phyloP scores from a whole-genome alignment of 2,888 invertebrate genomes.

The Zonitis immaculata region DNA sequence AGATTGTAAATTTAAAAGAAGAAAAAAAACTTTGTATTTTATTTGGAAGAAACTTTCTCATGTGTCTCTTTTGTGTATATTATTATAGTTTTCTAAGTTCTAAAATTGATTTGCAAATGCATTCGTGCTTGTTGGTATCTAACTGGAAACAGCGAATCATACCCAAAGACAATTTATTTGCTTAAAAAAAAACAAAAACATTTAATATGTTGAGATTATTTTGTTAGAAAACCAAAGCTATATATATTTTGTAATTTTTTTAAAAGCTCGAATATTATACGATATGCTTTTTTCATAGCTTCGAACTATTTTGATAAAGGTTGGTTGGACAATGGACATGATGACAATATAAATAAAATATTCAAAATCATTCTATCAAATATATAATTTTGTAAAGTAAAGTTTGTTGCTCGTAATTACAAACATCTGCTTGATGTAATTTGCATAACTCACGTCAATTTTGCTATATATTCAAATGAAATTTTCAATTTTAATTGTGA shows the following conservation, averaged over 20 bases:
- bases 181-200: not conserved
- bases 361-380: slow-evolving; percentile 15
- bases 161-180: not conserved
- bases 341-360: not conserved
- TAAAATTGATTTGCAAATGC: not conserved
- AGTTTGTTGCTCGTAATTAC: slow-evolving; percentile 16
- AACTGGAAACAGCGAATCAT: not conserved
- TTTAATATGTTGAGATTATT: too few species aligned
- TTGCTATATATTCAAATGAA: too few species aligned
- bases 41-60: not conserved
- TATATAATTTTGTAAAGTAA: slow-evolving; percentile 14
- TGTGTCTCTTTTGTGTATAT: not conserved
- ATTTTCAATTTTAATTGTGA: too few species aligned
- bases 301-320: not conserved
- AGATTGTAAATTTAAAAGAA: not conserved
- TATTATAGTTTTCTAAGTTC: not conserved
- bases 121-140: not conserved
- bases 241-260: not conserved
- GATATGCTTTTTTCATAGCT: not conserved
- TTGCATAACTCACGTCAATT: slow-evolving; percentile 14
- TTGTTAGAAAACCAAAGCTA: not conserved
- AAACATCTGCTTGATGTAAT: slow-evolving; percentile 14
- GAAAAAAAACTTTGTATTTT: not conserved
- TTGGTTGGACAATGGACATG: not conserved
- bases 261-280: not conserved